Evolutionary conservation across 2,888 invertebrate species (phyloP).

Genomic region (Galerucella calmariensis): DNA sequence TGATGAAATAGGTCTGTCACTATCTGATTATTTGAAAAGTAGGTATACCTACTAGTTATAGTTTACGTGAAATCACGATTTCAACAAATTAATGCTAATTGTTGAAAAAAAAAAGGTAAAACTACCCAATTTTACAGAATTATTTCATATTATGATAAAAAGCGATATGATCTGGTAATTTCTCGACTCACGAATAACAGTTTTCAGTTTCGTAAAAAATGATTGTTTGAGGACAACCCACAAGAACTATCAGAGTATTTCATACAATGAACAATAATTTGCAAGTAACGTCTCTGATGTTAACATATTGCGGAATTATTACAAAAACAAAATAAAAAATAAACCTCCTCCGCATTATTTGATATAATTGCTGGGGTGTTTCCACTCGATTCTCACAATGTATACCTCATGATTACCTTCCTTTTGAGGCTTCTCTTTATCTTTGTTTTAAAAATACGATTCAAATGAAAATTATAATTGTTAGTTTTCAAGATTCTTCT

Average conservation of each 20-base stretch:
- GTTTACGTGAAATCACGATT: conserved; percentile 27
- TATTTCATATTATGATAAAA: conserved; percentile 22
- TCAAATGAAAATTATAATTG: background rate
- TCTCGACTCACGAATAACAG: conserved; percentile 30
- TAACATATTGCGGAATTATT: conserved; percentile 31
- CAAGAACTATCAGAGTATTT: conserved; percentile 31
- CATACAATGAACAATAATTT: conserved; percentile 40
- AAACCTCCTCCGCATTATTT: conserved; percentile 35
- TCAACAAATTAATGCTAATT: conserved; percentile 31
- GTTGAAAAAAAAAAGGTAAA: conserved; percentile 24
- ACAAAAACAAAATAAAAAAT: background rate
- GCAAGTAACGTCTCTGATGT: conserved; percentile 29
- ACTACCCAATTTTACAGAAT: conserved; percentile 29
- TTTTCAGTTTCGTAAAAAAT: conserved; percentile 32
- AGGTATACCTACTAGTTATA: conserved; percentile 12
- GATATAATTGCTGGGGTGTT: conserved; percentile 32
- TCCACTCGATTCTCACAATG: conserved; percentile 25
- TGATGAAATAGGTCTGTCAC: conserved; percentile 18
- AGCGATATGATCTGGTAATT: conserved; percentile 32
- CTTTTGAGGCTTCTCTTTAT: conserved; percentile 2
- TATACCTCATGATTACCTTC: conserved; percentile 11
- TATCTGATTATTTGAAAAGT: conserved; percentile 22
- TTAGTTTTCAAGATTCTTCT: too few species aligned
- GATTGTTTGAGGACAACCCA: conserved; percentile 33
- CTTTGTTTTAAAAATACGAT: background rate